Base-by-base conservation (phyloP, 92 coral and sea anemone genomes). In the Virgularia gustaviana region DNA sequence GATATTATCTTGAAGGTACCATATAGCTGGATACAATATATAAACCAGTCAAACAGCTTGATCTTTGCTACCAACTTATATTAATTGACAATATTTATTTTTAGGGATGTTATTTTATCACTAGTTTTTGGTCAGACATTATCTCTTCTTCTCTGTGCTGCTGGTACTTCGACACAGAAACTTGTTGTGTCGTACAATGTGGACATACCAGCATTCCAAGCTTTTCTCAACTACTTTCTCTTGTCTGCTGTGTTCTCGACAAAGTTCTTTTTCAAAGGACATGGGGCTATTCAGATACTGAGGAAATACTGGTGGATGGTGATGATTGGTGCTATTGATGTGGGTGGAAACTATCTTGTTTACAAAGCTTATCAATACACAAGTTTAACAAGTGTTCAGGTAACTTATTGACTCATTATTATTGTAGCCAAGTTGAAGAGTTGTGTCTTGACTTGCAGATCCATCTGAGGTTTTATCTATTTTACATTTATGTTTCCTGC, bases 351-450 rank as follows among this genome's bases (percentile, higher is more conserved):
- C 65, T 89, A 38, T 72, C 79, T 89, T 41, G 85, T 92, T 2
- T 95, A 88, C 13, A 92, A 87, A 45, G 98, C 98, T 43, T 92
- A 92, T 80, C 92, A 86, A 55, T 92, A 86, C 41, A 92, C 98
- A 5, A 92, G 90, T 76, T 85, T 92, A 25, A 92, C 98, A 0
- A 92, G 98, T 70, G 85, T 92, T 16, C 98, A 92, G 96, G 98
- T 92, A 45, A n/a, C n/a, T n/a, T n/a, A n/a, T n/a, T n/a, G n/a
- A n/a, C n/a, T n/a, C n/a, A n/a, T n/a, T n/a, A n/a, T n/a, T n/a
- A n/a, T n/a, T n/a, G n/a, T n/a, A n/a, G n/a, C n/a, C n/a, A n/a
- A n/a, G n/a, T n/a, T n/a, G n/a, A n/a, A n/a, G n/a, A n/a, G n/a
- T n/a, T n/a, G n/a, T n/a, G 51, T 20, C 4, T 20, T 43, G 1